Conservation (phyloP, 2,797 vertebrate genomes). For the Oreochromis grahami region DNA sequence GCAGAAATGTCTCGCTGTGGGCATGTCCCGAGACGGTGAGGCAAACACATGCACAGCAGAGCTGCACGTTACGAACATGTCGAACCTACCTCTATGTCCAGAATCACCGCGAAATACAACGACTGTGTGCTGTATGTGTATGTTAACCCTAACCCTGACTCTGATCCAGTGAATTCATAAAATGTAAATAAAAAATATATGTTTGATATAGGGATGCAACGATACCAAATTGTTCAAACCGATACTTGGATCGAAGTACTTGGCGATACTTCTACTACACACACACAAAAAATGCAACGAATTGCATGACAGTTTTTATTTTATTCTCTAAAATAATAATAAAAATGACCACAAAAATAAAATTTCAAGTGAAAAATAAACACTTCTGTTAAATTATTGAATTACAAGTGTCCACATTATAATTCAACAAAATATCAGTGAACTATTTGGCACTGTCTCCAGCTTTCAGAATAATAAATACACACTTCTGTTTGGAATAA, state of each 20-base stretch:
- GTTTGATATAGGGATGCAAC: not conserved
- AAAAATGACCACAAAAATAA: not conserved
- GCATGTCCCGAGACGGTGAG: slow-evolving; percentile 93
- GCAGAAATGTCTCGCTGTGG: slow-evolving; percentile 92
- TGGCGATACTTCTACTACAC: fast-evolving
- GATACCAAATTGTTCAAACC: not conserved
- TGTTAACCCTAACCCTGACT: not conserved
- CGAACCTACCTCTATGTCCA: not conserved
- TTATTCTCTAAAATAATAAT: not conserved
- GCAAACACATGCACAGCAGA: not conserved
- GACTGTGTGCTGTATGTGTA: not conserved
- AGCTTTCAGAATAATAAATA: not conserved
- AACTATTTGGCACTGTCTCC: not conserved
- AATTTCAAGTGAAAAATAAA: not conserved
- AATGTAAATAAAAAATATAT: not conserved
- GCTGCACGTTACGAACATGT: not conserved
- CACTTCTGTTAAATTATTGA: not conserved
- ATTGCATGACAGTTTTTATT: not conserved
- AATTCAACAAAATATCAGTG: not conserved
- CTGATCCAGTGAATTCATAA: not conserved
- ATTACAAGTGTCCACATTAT: not conserved
- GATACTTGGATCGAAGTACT: not conserved
- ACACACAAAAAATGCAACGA: not conserved
- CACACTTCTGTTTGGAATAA: not conserved
- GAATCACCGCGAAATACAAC: not conserved